Conservation (phyloP, 2,113 vertebrate species). For the Mandrillus leucophaeus region DNA sequence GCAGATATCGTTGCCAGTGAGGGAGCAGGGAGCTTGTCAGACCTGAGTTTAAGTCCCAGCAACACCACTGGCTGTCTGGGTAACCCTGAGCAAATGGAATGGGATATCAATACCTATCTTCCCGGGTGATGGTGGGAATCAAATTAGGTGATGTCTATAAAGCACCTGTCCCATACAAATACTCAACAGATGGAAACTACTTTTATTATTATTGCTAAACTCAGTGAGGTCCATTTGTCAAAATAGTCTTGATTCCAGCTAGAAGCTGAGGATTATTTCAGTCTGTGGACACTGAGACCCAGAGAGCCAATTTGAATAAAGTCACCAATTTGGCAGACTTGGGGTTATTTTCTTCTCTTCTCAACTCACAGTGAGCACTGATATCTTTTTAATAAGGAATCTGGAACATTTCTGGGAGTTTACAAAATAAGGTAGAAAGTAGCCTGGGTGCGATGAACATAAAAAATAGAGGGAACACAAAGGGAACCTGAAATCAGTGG, state of each 20-base stretch:
- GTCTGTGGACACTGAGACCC: background rate
- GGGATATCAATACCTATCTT: background rate
- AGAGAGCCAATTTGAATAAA: background rate
- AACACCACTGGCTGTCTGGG: background rate
- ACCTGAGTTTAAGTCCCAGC: background rate
- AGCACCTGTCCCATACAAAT: background rate
- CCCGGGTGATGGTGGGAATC: background rate
- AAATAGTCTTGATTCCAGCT: background rate
- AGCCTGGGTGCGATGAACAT: conserved; percentile 23
- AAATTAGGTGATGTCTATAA: background rate
- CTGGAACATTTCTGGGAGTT: conserved; percentile 19
- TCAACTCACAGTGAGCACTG: background rate
- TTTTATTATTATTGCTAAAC: background rate
- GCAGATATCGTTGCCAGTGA: background rate
- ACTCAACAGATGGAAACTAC: background rate
- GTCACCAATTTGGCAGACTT: background rate
- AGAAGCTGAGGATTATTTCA: background rate
- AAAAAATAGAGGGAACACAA: conserved; percentile 72
- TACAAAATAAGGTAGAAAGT: conserved; percentile 51
- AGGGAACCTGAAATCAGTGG: conserved; percentile 68
- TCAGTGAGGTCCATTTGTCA: background rate
- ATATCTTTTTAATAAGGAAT: background rate
- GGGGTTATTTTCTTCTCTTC: background rate
- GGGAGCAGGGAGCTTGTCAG: background rate
- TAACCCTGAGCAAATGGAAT: background rate